Percentiles rank a stretch among this genome's conserved stretches.
Conservation (phyloP, 2,113 vertebrate genomes). For the Excalfactoria chinensis region DNA sequence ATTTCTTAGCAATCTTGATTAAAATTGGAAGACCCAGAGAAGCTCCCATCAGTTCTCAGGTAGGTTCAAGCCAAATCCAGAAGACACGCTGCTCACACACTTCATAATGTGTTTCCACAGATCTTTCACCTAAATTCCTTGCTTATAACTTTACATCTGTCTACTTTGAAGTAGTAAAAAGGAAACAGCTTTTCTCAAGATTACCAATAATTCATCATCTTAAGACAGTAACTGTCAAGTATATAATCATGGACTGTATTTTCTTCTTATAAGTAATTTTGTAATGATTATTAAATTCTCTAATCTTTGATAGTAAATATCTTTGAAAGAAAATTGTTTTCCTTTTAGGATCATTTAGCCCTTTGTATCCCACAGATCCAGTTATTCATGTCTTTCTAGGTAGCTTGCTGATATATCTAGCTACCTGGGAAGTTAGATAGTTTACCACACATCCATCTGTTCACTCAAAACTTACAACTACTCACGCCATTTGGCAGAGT, state of each 20-base stretch:
- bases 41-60: not conserved
- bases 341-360: not conserved
- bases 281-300: not conserved
- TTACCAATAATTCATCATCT: not conserved
- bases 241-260: not conserved
- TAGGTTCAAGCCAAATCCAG: not conserved
- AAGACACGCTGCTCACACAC: not conserved
- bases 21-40: not conserved
- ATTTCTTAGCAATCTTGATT: not conserved
- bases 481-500: conserved; percentile 9
- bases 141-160: not conserved
- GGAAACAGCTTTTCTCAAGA: not conserved
- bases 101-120: not conserved
- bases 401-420: not conserved
- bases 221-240: not conserved
- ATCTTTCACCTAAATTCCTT: rapidly evolving
- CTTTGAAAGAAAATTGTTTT: not conserved
- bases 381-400: not conserved
- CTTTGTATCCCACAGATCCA: not conserved
- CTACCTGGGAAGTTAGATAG: not conserved
- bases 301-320: not conserved
- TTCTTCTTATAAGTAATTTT: not conserved
- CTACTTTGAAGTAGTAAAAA: not conserved
- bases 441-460: conserved; percentile 1
- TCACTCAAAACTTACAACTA: not conserved